phyloP scores from a whole-genome alignment of 2,797 vertebrate genomes.

The Rhabdomys pumilio region DNA sequence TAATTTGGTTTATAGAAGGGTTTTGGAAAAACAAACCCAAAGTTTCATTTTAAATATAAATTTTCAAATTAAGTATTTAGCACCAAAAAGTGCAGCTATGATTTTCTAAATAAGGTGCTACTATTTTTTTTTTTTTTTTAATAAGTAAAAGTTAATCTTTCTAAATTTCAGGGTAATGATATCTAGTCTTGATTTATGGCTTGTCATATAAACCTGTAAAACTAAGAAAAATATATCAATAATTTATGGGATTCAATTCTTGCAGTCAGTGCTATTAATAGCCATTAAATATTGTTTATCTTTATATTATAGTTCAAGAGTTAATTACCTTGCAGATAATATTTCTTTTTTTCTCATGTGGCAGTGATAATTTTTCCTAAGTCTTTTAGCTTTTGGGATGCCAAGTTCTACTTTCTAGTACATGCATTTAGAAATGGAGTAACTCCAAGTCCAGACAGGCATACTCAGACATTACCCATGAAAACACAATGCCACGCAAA shows the following conservation, averaged over 20 bases:
- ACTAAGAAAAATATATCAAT: neutral
- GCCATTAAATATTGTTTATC: neutral
- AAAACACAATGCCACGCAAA: neutral
- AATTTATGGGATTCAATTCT: neutral
- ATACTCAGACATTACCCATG: neutral
- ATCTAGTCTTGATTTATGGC: neutral
- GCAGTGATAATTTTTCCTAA: conserved; percentile 30
- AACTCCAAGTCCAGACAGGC: neutral
- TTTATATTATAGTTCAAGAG: neutral
- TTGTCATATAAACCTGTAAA: neutral
- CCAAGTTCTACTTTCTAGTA: neutral
- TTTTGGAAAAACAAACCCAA: neutral
- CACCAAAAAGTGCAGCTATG: neutral
- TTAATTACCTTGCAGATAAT: neutral
- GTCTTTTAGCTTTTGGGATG: conserved; percentile 7
- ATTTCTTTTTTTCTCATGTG: neutral
- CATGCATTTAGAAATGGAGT: neutral
- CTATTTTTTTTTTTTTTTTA: neutral
- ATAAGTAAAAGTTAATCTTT: neutral
- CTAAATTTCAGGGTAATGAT: conserved; percentile 13
- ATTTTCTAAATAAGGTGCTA: neutral
- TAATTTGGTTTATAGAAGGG: neutral
- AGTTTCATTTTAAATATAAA: neutral
- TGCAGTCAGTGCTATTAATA: neutral
- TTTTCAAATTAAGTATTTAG: neutral